Base-by-base conservation (phyloP, 2,888 invertebrate genomes). In the Muscina levida region DNA sequence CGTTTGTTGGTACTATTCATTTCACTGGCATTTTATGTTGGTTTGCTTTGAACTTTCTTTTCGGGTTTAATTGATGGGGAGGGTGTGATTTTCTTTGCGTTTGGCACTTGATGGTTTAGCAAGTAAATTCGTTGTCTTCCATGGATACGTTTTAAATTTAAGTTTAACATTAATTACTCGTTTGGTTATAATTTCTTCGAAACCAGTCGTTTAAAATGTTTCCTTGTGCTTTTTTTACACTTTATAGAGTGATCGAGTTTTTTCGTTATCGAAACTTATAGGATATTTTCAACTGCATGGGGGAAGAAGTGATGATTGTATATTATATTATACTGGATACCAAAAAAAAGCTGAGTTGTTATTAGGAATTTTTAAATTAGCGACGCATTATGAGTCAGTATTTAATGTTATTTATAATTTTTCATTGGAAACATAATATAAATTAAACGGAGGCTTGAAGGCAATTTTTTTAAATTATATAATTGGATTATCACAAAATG, bases 81-180 rank as follows among this genome's bases (percentile, higher is more conserved):
- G n/a, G n/a, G n/a, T n/a, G 4, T 57, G 19, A 4, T 59, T 37
- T 3, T 56, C 4, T 56, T 31, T 48, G 15, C 6, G 19, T 37
- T 74, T 81, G 73, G 67, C 73, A 77, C 74, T 77, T 74, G 48
- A n/a, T n/a, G n/a, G 24, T 73, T 80, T 51, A 19, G 37, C 31
- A 31, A 5, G 8, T 31, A 37, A 31, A 8, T 62, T 62, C 42
- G 39, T 53, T 53, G 13, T 22, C n/a, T 10, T 39, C 72, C 53
- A 26, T 59, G 19, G 37, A 59, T 26, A 31, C 42, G 26, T 26
- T 57, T 46, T 15, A 8, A 22, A 10, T 15, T 22, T 37, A 72
- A 67, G 24, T 56, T 15, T 76, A 48, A 13, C 59, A 46, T 17
- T 44, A 56, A 56, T 51, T 13, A 37, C 22, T 51, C 51, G 51